Evolutionary conservation across 1,140 invertebrate genomes (phyloP), one percentile per base, ranked within the genome.

Genomic region (Lepidostoma basale): DNA sequence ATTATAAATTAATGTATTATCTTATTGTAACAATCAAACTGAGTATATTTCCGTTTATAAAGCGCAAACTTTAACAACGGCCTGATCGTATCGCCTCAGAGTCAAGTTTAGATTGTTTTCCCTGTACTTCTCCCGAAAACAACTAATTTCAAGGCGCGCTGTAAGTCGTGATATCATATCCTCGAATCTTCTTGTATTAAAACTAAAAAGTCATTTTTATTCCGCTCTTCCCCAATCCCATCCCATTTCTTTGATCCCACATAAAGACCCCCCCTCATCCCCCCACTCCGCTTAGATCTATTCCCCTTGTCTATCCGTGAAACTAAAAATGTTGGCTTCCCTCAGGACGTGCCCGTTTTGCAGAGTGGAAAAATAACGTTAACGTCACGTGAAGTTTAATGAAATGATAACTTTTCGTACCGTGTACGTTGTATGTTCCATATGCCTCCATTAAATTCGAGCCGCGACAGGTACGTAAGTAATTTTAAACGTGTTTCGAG

Each of bases 351-450:
- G 49, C 12, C 1, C 49, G 49, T 54, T 54, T 54, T 54, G 49
- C 49, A 26, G 6, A 54, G 14, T 16, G 49, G 16, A 16, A 36
- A 33, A 33, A 54, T 54, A 30, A 30, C 49, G 49, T 14, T 54
- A n/a, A 26, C 49, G 25, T 54, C 49, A 30, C 12, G 49, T 33
- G 49, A 54, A 14, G 49, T 54, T 30, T 14, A 54, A 54, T 54
- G 49, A 54, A 54, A 54, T 54, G 26, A 54, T 54, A 54, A 54
- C 49, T 54, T 54, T 44, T 6, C 12, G 16, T 36, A 36, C 14
- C 9, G 33, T 5, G 33, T 1, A 36, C 33, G 1, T 36, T 36
- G 1, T n/a, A n/a, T n/a, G n/a, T 5, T 36, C 14, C 33, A n/a
- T n/a, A 5, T 2, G 14, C 33, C 14, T 36, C 10, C 33, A 36